Evolutionary conservation across 2,888 invertebrate genomes (phyloP).

Genomic region (Sussaba pulchella): DNA sequence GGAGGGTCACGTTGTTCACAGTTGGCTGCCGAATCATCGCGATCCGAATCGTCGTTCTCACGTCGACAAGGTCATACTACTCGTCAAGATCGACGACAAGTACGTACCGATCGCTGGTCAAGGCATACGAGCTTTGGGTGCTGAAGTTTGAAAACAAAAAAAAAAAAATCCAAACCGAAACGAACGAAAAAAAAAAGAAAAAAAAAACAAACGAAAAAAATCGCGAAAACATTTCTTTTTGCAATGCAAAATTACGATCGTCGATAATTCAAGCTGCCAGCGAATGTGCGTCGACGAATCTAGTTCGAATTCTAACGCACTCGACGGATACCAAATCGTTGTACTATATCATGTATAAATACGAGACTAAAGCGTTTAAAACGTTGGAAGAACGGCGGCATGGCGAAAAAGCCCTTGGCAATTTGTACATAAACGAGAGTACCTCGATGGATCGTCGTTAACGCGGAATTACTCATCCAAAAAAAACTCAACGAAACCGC

Average conservation of each 20-base stretch:
- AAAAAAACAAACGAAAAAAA: not conserved
- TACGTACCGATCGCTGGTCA: conserved; percentile 97
- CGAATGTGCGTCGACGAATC: conserved; percentile 39
- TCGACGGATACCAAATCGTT: conserved; percentile 70
- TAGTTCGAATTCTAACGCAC: conserved; percentile 28
- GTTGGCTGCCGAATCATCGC: conserved; percentile 97
- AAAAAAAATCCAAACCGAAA: not conserved
- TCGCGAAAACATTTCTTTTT: conserved; percentile 11
- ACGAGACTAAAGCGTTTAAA: conserved; percentile 53
- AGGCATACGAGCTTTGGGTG: conserved; percentile 92
- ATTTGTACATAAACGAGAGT: conserved; percentile 53
- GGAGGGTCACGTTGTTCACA: conserved; percentile 97
- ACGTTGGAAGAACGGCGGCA: not conserved
- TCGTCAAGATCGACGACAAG: conserved; percentile 96
- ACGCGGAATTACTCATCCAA: not conserved
- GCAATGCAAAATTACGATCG: conserved; percentile 29
- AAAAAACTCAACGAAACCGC: not conserved
- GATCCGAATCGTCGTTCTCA: conserved; percentile 95
- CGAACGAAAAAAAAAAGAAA: not conserved
- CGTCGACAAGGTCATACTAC: conserved; percentile 95
- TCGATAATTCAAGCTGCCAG: conserved; percentile 54
- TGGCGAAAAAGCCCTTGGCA: not conserved
- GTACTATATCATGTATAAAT: conserved; percentile 77
- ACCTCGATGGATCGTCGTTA: conserved; percentile 38
- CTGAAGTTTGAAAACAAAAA: conserved; percentile 85